Base-by-base conservation (phyloP, 92 coral and sea anemone species). In the Phenganax stokvisi region DNA sequence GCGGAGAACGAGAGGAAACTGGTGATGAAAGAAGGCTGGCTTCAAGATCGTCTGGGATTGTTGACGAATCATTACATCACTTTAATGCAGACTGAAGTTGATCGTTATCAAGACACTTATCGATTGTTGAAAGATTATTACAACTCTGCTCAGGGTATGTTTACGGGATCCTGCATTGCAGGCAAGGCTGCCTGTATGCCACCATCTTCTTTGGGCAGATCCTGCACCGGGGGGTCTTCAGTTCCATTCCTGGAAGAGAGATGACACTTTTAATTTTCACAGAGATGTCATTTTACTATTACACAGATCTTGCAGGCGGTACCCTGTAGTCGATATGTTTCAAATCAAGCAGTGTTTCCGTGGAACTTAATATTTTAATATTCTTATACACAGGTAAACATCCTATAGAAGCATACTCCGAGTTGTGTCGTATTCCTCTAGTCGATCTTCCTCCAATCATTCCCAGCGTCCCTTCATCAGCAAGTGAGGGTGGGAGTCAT, bases 41-140 rank as follows among this genome's bases (percentile, higher is more conserved):
- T 94, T 74, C 96, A 94, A 83, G 98, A 94, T 86, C 89, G 98
- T 15, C 82, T 94, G 64, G 98, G 98, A 37, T 79, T 94, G 30
- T 89, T 94, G 37, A 92, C 98, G 17, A 94, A 94, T 81, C 96
- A 92, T 84, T 94, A 92, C 72, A 59, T 94, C 75, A 86, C 97
- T 10, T 85, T 94, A 59, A 94, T 92, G 96, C 98, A 94, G 69
- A 89, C 88, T 3, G 98, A 94, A 54, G 98, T 92, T 25, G 98
- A 94, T 75, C 84, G 98, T 12, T 94, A 94, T 73, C 98, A 94
- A 56, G 98, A 92, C 74, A 92, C 98, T 0, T 77, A 92, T 29
- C 80, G 97, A 56, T 67, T 92, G 74, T 80, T 94, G 27, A 85
- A 91, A 68, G 98, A 94, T 81, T 94, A 94, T 80, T 94, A 94